phyloP scores from a whole-genome alignment of 2,113 vertebrate species.

The Rhinoptilus africanus region DNA sequence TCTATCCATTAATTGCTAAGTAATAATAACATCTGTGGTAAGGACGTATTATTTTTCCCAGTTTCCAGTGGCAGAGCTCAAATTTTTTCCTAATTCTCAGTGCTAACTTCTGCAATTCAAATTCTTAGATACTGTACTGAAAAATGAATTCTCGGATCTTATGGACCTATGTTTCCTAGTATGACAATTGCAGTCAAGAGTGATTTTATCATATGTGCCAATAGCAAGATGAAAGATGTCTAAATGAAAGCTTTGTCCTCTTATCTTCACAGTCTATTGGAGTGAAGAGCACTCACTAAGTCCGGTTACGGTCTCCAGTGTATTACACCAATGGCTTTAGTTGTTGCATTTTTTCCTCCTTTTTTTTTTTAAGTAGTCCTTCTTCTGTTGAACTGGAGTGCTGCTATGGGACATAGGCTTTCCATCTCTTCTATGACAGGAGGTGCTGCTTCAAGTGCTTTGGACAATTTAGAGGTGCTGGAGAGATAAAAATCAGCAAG shows the following conservation, averaged over 20 bases:
- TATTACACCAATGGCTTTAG: not conserved
- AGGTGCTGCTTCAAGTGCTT: not conserved
- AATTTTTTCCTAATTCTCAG: not conserved
- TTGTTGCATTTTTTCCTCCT: rapidly evolving
- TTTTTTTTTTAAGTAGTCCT: not conserved
- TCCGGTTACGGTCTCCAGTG: not conserved
- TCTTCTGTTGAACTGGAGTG: not conserved
- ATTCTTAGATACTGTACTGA: not conserved
- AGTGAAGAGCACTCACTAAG: not conserved
- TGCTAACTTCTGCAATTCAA: not conserved
- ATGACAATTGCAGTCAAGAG: not conserved
- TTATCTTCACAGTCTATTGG: not conserved
- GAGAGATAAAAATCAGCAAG: not conserved
- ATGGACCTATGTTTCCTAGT: not conserved
- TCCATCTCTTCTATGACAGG: not conserved
- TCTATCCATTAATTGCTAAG: slow-evolving; percentile 47
- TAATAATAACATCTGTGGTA: slow-evolving; percentile 36
- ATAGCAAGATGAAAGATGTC: not conserved
- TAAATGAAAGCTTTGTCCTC: not conserved
- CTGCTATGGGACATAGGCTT: not conserved
- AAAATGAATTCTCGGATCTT: not conserved
- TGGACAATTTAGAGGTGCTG: not conserved
- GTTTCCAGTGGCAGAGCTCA: slow-evolving; percentile 8
- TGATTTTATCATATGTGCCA: not conserved
- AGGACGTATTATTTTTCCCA: not conserved